phyloP scores from a whole-genome alignment of 2,888 invertebrate species.

The Plagodis pulveraria region DNA sequence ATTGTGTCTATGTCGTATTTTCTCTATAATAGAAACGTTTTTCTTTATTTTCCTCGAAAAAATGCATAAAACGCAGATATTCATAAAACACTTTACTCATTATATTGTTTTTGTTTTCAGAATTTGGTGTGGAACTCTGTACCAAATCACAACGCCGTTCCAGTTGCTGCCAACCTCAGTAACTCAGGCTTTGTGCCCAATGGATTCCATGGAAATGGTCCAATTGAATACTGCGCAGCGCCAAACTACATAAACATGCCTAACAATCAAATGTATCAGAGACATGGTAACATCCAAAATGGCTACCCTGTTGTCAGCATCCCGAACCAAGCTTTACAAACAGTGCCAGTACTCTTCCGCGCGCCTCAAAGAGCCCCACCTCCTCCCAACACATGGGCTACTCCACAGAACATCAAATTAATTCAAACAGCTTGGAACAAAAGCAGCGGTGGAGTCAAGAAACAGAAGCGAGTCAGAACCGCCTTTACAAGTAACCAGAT shows the following conservation, averaged over 20 bases:
- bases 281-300: conserved; percentile 18
- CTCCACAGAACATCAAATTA: conserved; percentile 34
- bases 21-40: no score
- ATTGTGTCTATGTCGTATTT: no score
- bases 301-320: conserved; percentile 28
- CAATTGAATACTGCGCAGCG: conserved; percentile 15
- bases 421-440: conserved; percentile 45
- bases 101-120: conserved; percentile 42
- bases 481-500: conserved; percentile 92
- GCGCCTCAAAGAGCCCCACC: conserved; percentile 16
- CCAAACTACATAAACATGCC: conserved; percentile 35
- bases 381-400: conserved; percentile 26
- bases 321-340: conserved; percentile 28
- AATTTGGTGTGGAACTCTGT: conserved; percentile 42
- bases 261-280: conserved; percentile 14
- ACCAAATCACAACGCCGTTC: conserved; percentile 18
- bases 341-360: conserved; percentile 28
- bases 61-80: no score
- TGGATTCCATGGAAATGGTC: conserved; percentile 4
- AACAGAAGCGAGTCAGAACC: conserved; percentile 88
- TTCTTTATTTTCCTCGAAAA: no score
- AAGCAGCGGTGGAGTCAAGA: conserved; percentile 47
- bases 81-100: conserved; percentile 2
- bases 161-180: conserved; percentile 1
- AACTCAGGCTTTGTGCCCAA: conserved; percentile 5